phyloP scores from a whole-genome alignment of 2,113 vertebrate genomes.

The Thamnophis sirtalis region DNA sequence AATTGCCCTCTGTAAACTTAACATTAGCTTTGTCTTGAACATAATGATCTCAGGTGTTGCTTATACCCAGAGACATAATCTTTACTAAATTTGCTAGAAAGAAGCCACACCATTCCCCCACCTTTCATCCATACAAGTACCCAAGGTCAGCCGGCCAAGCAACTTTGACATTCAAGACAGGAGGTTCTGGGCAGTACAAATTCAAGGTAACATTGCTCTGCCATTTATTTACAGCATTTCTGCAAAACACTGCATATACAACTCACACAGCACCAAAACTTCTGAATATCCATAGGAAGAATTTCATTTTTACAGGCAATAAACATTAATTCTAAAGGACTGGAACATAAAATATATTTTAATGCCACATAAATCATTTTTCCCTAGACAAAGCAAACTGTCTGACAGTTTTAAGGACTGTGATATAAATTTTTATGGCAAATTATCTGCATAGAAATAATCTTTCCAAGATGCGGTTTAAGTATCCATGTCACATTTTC shows the following conservation, averaged over 20 bases:
- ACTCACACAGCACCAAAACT: conserved; percentile 74
- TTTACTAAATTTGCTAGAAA: conserved; percentile 22
- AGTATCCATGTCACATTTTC: conserved; percentile 68
- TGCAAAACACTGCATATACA: conserved; percentile 67
- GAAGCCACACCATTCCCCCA: conserved; percentile 4
- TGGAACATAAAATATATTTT: conserved; percentile 81
- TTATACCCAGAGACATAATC: neutral
- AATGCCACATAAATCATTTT: conserved; percentile 80
- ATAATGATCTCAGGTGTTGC: neutral
- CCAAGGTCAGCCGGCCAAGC: conserved; percentile 43
- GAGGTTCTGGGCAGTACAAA: conserved; percentile 29
- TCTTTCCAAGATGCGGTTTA: conserved; percentile 75
- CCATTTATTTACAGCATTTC: conserved; percentile 67
- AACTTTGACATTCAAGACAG: conserved; percentile 36
- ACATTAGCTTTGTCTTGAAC: neutral
- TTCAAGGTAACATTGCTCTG: conserved; percentile 34
- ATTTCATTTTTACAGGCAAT: conserved; percentile 82
- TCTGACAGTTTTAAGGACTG: conserved; percentile 77
- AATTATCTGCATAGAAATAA: conserved; percentile 81
- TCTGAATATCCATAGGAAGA: conserved; percentile 81
- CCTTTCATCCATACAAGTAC: neutral
- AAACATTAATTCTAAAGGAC: conserved; percentile 85
- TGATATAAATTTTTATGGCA: conserved; percentile 80
- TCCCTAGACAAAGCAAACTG: conserved; percentile 76
- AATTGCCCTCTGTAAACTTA: neutral